Conservation (phyloP, 2,888 invertebrate genomes). For the Cosmopolites sordidus region DNA sequence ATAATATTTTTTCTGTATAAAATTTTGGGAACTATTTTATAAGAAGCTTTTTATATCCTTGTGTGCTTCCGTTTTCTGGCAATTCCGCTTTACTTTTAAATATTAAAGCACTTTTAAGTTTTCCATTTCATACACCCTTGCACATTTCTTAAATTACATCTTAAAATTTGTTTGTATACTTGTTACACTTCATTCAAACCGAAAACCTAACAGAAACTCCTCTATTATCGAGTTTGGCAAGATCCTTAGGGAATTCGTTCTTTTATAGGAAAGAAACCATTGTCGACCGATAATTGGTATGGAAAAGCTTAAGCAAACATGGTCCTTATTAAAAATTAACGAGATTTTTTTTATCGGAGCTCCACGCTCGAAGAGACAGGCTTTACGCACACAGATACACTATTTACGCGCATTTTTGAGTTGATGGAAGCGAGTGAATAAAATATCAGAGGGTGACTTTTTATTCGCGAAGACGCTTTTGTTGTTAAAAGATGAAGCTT, state of each 20-base stretch:
- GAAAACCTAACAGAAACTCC: background rate
- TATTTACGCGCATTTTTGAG: conserved; percentile 5
- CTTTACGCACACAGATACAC: too few species aligned
- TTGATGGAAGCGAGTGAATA: conserved; percentile 9
- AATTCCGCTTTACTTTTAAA: too few species aligned
- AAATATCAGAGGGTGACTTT: conserved; percentile 7
- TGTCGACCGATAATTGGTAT: conserved; percentile 18
- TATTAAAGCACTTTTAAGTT: too few species aligned
- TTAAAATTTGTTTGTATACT: too few species aligned
- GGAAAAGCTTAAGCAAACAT: conserved; percentile 6
- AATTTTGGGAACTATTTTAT: too few species aligned
- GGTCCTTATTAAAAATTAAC: conserved; percentile 13
- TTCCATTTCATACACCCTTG: too few species aligned
- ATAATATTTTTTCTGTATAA: too few species aligned
- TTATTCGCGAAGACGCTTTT: conserved; percentile 1
- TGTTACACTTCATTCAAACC: too few species aligned
- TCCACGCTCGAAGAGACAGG: too few species aligned
- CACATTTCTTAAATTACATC: too few species aligned
- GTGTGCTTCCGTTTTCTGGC: too few species aligned
- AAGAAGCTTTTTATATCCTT: too few species aligned
- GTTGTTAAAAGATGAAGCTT: background rate
- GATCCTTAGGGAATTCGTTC: conserved; percentile 8
- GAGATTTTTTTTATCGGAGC: conserved; percentile 3
- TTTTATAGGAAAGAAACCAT: conserved; percentile 6
- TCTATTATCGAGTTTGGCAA: conserved; percentile 21